These are phyloP conservation scores for Neogale vison DNA, from an alignment of 2,113 vertebrate species.

Conservation along the genomic window DNA sequence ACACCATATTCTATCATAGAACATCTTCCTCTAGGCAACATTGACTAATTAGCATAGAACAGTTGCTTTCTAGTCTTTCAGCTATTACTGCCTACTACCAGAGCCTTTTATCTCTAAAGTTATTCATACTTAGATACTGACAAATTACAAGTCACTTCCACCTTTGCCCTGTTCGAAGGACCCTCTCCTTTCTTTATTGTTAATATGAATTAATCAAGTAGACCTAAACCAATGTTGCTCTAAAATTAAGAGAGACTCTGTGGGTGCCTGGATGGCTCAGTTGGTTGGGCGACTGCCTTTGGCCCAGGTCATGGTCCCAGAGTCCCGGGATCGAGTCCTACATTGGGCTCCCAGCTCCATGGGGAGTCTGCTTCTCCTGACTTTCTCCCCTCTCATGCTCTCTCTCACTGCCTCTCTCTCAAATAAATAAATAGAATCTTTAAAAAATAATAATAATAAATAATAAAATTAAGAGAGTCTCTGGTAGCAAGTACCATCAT, in stretches of 20 bases:
- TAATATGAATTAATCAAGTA: slow-evolving; percentile 13
- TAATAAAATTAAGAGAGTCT: slow-evolving; percentile 22
- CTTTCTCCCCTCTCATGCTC: no score
- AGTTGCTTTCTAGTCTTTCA: background rate
- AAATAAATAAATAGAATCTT: no score
- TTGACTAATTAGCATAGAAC: background rate
- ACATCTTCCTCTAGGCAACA: background rate
- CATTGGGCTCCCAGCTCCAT: no score
- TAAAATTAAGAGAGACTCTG: slow-evolving; percentile 22
- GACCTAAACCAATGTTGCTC: slow-evolving; percentile 11
- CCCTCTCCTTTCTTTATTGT: background rate
- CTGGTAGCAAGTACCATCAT: background rate
- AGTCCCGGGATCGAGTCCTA: no score
- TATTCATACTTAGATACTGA: background rate
- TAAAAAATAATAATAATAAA: no score
- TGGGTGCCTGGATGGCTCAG: no score
- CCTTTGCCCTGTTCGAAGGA: background rate
- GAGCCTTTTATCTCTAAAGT: background rate
- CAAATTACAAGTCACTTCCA: slow-evolving; percentile 20
- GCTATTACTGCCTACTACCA: background rate
- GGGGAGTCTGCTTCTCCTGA: no score
- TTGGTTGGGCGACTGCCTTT: no score
- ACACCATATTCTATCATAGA: background rate
- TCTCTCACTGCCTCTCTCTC: no score
- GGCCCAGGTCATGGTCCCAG: no score